phyloP scores from a whole-genome alignment of 2,888 invertebrate species.

The Melanargia galathea region DNA sequence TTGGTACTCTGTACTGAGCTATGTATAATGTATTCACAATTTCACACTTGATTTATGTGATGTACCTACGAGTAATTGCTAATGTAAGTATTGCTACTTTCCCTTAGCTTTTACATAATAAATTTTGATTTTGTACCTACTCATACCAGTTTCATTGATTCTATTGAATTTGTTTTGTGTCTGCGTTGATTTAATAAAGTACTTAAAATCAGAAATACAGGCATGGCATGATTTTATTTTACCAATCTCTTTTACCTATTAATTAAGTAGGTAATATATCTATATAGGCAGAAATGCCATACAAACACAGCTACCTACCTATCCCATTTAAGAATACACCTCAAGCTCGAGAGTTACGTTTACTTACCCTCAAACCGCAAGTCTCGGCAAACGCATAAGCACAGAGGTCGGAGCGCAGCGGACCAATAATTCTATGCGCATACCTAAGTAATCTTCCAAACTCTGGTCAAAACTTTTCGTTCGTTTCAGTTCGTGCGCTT shows the following conservation, averaged over 20 bases:
- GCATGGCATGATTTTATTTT: constrained; percentile 35
- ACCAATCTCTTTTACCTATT: constrained; percentile 11
- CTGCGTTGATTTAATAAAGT: constrained; percentile 51
- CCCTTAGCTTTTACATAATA: constrained; percentile 32
- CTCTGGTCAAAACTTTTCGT: too few species aligned
- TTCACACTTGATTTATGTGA: constrained; percentile 27
- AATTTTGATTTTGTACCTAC: constrained; percentile 38
- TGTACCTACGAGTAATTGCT: constrained; percentile 27
- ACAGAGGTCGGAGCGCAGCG: too few species aligned
- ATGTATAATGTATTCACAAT: constrained; percentile 29
- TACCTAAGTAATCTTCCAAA: too few species aligned
- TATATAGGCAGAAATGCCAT: neutral
- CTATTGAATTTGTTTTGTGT: constrained; percentile 47
- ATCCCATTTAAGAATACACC: too few species aligned
- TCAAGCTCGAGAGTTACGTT: too few species aligned
- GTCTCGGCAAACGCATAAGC: too few species aligned
- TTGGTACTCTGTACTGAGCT: neutral
- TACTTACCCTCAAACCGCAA: too few species aligned
- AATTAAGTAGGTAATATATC: too few species aligned
- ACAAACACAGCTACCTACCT: neutral
- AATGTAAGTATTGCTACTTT: constrained; percentile 34
- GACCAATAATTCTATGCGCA: too few species aligned
- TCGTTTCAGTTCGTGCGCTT: too few species aligned
- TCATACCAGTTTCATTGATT: constrained; percentile 46
- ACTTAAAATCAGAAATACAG: constrained; percentile 43